These are phyloP conservation scores for Clarias pachynema DNA, from an alignment of 2,797 vertebrate genomes.

Conservation along the genomic window DNA sequence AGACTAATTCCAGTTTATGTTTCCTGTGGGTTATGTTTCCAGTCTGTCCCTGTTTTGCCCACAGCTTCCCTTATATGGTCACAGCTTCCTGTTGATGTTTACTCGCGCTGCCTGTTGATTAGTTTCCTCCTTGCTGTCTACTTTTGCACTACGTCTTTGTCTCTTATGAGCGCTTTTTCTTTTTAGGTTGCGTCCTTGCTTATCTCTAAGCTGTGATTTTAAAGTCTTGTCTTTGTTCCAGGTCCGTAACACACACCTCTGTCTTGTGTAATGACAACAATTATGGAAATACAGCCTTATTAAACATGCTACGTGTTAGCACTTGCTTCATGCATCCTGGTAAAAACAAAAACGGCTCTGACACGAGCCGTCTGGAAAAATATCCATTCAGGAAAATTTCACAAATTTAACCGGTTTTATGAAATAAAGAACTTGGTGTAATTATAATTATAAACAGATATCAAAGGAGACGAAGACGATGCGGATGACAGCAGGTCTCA, in stretches of 20 bases:
- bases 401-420: neutral
- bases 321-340: neutral
- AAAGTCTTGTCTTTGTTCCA: neutral
- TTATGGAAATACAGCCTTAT: neutral
- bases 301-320: neutral
- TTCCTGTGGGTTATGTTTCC: neutral
- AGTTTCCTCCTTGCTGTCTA: neutral
- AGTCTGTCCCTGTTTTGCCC: neutral
- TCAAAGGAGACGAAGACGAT: neutral
- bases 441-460: neutral
- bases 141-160: too few species aligned
- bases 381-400: neutral
- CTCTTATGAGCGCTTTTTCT: neutral
- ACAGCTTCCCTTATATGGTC: neutral
- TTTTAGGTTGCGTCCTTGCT: neutral
- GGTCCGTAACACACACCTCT: neutral
- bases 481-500: constrained; percentile 26
- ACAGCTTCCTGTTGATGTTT: neutral
- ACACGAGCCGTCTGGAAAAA: neutral
- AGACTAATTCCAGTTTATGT: neutral
- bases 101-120: neutral
- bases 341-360: neutral
- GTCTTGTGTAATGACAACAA: neutral
- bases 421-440: neutral
- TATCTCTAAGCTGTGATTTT: neutral